Base-by-base conservation (phyloP, 2,113 vertebrate species). In the Aepyceros melampus region DNA sequence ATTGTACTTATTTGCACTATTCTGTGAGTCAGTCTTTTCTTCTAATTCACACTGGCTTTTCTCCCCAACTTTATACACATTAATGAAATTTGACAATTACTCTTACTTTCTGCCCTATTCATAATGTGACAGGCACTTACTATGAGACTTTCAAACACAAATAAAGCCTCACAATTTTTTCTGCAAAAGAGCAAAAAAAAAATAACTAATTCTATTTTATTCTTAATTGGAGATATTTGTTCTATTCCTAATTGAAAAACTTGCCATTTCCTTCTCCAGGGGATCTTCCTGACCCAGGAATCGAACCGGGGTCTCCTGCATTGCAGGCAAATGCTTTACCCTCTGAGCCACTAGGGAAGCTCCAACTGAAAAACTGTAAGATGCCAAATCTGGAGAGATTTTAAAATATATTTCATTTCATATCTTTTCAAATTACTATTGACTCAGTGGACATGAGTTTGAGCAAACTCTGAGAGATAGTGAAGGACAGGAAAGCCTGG, bases 171-270 rank as follows among this genome's bases (percentile, higher is more conserved):
- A 64, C 33, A 82, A 93, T 89, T 89, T 43, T 36, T 96, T 84
- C 84, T n/a, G 11, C 3, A 62, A 60, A 67, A 47, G 2, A 97
- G 25, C 33, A 97, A 93, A 98, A 40, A 93, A 96, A 97, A 98
- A n/a, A 93, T 76, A 92, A 56, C 36, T 91, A 81, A 94, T 93
- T 98, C 43, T 56, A 81, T 96, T 89, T 87, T 95, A 88, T 89
- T 87, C 87, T 76, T 47, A 96, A 94, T 56, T 97, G 11, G 7
- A 97, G 78, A 96, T 31, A 90, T 25, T 40, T 83, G 8, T 91
- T 98, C 94, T 94, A 17, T 53, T 96, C 92, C 15, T 53, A 79
- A 0, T 64, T 97, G 88, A 81, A 92, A n/a, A 97, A 60, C 51
- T 45, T 56, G 21, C 55, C 55, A 56, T 56, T 56, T 56, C 21